Evolutionary conservation across 1,140 invertebrate species (phyloP), one percentile per base, ranked within the genome.

Genomic region (Penaeus indicus): DNA sequence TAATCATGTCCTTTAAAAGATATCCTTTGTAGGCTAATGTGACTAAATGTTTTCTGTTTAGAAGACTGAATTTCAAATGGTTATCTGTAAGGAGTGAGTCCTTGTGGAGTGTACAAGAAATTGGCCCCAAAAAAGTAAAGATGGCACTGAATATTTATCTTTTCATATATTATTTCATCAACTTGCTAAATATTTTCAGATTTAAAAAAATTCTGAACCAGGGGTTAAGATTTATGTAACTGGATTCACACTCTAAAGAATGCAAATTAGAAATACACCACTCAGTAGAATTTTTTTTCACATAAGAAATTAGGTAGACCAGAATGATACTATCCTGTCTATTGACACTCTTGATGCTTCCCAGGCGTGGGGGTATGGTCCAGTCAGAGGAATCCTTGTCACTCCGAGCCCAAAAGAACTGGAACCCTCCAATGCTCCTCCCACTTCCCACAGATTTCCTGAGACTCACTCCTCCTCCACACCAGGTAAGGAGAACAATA

Each of bases 361-460:
- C 7, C 54, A 84, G 88, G 47, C 77, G 87, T n/a, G 86, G 86
- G 63, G 86, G 69, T 32, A 47, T 88, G 22, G 42, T 72, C 19
- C 86, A 90, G 85, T 91, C 47, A 27, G 87, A 82, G 13, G 87
- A 88, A n/a, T 61, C 60, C 22, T 47, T 84, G 47, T 93, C 92
- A 90, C 92, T 90, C 87, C 91, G 92, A 92, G 92, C 90, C 92
- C 91, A 91, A 91, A 92, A 93, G 85, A 95, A 95, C 92, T 98
- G 97, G 97, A 95, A 96, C 91, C 97, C 97, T 22, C 95, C 96
- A 27, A 94, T 98, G 92, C 92, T 98, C 27, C 96, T 96, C 1
- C 96, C 95, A 16, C 92, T 98, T 83, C 97, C 97, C 4, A 94
- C 95, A 61, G 95, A 95, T 92, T 98, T 98, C 93, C 93, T 98